phyloP scores from a whole-genome alignment of 2,113 vertebrate genomes.

The Macroglossus sobrinus region DNA sequence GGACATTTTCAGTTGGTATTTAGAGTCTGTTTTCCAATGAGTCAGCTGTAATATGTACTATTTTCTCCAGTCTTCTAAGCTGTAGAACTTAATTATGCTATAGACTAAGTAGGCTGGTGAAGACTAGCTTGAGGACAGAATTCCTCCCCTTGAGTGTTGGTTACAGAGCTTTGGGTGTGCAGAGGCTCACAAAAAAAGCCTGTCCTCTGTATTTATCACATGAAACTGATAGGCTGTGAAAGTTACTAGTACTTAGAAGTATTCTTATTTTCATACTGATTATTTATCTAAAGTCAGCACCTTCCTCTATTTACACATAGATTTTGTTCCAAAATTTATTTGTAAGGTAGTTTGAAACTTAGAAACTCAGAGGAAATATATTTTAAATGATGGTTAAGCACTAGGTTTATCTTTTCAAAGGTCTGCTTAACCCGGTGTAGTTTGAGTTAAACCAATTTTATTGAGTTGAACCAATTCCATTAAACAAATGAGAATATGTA shows the following conservation, averaged over 20 bases:
- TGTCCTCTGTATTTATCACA: not conserved
- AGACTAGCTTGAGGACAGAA: not conserved
- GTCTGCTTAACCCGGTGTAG: not conserved
- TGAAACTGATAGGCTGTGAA: not conserved
- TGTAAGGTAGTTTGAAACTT: conserved; percentile 11
- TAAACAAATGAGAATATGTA: not conserved
- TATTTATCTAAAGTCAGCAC: not conserved
- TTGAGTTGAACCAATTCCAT: not conserved
- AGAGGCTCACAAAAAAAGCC: not conserved
- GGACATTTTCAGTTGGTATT: not conserved
- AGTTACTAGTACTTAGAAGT: not conserved
- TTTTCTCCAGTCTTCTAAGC: not conserved
- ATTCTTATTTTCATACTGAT: not conserved
- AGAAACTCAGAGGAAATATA: not conserved
- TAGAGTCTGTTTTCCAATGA: not conserved
- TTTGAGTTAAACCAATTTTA: not conserved
- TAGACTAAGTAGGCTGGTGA: not conserved
- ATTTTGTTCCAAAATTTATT: conserved; percentile 45
- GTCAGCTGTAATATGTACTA: not conserved
- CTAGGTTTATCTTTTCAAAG: conserved; percentile 19
- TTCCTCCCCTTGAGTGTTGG: not conserved
- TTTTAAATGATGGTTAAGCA: conserved; percentile 7
- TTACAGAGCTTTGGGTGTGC: not conserved
- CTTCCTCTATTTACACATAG: not conserved
- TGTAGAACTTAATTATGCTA: not conserved